A percentile compares a stretch with the other conserved stretches of the same genome.
phyloP scores from a whole-genome alignment of 2,113 vertebrate species.

The Romanogobio albipinnatus region DNA sequence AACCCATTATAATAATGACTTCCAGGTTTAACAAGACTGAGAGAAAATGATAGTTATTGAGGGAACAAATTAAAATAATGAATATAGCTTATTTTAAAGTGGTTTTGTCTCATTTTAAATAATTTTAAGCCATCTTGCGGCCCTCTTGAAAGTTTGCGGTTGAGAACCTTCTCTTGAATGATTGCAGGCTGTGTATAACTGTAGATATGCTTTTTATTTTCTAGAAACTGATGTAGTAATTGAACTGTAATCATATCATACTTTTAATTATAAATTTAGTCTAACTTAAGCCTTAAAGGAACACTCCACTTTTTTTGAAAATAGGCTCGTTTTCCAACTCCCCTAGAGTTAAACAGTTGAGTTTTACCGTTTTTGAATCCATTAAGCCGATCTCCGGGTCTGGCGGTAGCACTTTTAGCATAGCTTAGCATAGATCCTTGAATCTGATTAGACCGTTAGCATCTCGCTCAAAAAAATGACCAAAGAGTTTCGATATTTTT shows the following conservation, averaged over 20 bases:
- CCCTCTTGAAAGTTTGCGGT: not conserved
- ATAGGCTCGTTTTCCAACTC: too few species aligned
- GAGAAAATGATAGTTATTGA: not conserved
- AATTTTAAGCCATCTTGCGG: not conserved
- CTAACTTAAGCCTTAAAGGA: not conserved
- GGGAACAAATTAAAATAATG: not conserved
- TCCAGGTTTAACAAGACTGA: not conserved
- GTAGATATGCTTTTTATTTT: not conserved
- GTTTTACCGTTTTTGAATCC: too few species aligned
- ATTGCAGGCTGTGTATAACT: not conserved
- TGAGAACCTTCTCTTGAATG: not conserved
- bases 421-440: too few species aligned
- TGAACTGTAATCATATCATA: not conserved
- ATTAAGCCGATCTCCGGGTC: too few species aligned
- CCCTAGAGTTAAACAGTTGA: too few species aligned
- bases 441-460: too few species aligned
- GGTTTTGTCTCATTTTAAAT: not conserved
- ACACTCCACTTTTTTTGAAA: too few species aligned
- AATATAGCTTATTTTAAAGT: not conserved
- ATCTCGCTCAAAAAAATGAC: too few species aligned
- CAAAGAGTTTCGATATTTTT: too few species aligned
- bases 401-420: too few species aligned
- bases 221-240: not conserved
- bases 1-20: too few species aligned
- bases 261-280: not conserved